Evolutionary conservation across 2,797 vertebrate species (phyloP).

Genomic region (Argyrosomus regius): DNA sequence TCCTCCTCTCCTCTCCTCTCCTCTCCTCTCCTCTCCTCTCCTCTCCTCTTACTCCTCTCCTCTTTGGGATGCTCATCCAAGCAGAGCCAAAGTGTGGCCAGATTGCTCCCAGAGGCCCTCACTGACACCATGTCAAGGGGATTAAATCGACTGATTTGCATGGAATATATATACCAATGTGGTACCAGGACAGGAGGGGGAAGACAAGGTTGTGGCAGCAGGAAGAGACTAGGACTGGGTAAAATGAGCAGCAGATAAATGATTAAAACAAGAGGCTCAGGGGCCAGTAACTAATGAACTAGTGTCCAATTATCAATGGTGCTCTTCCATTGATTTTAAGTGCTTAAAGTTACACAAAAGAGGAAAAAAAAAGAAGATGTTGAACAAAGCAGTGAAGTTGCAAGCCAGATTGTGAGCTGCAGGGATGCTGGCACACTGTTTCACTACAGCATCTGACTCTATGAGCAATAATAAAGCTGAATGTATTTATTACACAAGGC

Average conservation of each 20-base stretch:
- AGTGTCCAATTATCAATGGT: constrained; percentile 20
- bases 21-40: constrained; percentile 18
- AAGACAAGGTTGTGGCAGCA: constrained; percentile 1
- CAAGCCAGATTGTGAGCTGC: constrained; percentile 39
- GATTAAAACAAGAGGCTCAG: constrained; percentile 9
- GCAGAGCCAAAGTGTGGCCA: constrained; percentile 63
- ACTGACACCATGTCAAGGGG: constrained; percentile 66
- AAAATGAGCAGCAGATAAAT: constrained; percentile 18
- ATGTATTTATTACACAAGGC: constrained; percentile 56
- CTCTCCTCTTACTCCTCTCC: constrained; percentile 14
- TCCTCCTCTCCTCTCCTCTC: constrained; percentile 15
- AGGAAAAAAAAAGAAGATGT: constrained; percentile 11
- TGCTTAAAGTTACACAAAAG: constrained; percentile 41
- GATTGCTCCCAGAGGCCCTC: constrained; percentile 65
- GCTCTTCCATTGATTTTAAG: constrained; percentile 32
- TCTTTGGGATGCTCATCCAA: constrained; percentile 52
- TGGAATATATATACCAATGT: constrained; percentile 50
- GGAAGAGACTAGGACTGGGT: neutral
- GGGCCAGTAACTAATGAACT: constrained; percentile 36
- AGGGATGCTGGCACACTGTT: constrained; percentile 35
- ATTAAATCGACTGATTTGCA: constrained; percentile 79
- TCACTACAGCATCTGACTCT: constrained; percentile 31
- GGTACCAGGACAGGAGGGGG: constrained; percentile 27
- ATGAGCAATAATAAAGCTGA: constrained; percentile 39
- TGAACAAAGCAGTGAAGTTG: constrained; percentile 32